A percentile compares a stretch with the other conserved stretches of the same genome.
Conservation (phyloP, 2,888 invertebrate species). For the Frankliniella fusca region DNA sequence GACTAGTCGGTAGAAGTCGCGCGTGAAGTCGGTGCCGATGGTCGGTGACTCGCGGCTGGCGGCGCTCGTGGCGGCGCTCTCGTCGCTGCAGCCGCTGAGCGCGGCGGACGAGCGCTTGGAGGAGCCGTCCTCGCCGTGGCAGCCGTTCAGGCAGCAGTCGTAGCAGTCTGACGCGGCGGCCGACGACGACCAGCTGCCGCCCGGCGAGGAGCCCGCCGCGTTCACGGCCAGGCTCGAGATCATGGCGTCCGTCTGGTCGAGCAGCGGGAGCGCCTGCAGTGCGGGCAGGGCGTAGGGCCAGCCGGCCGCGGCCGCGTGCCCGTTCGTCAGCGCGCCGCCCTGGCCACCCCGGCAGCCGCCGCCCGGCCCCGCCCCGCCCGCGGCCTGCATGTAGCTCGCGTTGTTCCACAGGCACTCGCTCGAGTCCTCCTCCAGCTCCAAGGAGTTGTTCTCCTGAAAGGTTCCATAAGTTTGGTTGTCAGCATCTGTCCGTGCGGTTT, state of each 20-base stretch:
- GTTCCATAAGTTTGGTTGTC: slow-evolving; percentile 40
- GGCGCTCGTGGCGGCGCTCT: slow-evolving; percentile 30
- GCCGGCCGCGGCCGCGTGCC: slow-evolving; percentile 15
- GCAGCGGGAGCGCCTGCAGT: slow-evolving; percentile 38
- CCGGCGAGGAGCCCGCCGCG: slow-evolving; percentile 51
- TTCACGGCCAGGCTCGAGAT: slow-evolving; percentile 13
- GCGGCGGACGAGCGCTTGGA: slow-evolving; percentile 69
- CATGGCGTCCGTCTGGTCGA: slow-evolving; percentile 43
- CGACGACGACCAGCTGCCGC: slow-evolving; percentile 57
- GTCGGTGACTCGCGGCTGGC: slow-evolving; percentile 47
- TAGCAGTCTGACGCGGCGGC: slow-evolving; percentile 35
- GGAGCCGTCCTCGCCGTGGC: slow-evolving; percentile 50
- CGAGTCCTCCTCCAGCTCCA: slow-evolving; percentile 69
- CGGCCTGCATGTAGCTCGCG: slow-evolving; percentile 60
- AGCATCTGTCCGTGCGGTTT: too few relatives aligned
- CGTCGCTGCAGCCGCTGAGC: slow-evolving; percentile 54
- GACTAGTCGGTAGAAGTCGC: slow-evolving; percentile 74
- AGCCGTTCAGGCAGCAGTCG: slow-evolving; percentile 31
- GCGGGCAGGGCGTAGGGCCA: slow-evolving; percentile 33
- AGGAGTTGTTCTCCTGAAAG: slow-evolving; percentile 58
- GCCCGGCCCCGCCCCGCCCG: not conserved
- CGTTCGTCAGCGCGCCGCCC: slow-evolving; percentile 9
- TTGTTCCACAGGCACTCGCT: slow-evolving; percentile 72
- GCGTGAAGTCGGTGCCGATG: slow-evolving; percentile 68
- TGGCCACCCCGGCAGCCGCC: slow-evolving; percentile 13